These are phyloP conservation scores for Ladona fulva DNA, from an alignment of 1,140 invertebrate genomes.

Conservation along the genomic window DNA sequence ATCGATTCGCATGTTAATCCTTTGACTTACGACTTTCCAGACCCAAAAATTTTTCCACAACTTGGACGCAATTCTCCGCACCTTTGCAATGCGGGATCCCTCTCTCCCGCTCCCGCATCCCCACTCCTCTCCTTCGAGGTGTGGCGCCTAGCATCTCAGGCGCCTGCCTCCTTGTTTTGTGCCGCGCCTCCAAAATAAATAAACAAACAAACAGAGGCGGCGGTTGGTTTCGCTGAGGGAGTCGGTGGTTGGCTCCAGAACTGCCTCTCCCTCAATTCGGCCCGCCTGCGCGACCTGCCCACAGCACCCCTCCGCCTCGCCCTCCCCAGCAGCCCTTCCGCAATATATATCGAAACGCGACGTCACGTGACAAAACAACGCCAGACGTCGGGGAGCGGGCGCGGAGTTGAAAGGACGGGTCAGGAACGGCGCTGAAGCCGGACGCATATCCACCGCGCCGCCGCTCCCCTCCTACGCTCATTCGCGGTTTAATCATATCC, in stretches of 20 bases:
- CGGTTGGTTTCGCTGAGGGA: not conserved
- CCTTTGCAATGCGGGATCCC: not conserved
- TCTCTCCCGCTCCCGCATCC: not conserved
- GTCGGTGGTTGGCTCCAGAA: not conserved
- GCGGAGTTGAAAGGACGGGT: not conserved
- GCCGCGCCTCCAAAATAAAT: not conserved
- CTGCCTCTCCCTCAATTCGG: not conserved
- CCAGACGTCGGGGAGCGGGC: not conserved
- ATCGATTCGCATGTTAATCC: no score
- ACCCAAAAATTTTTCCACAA: no score
- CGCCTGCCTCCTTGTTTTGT: not conserved
- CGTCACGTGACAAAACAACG: not conserved
- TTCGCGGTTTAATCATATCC: no score
- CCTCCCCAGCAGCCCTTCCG: not conserved
- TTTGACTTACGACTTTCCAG: no score
- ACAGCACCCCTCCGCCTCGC: not conserved
- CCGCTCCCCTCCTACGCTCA: not conserved
- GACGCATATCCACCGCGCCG: not conserved
- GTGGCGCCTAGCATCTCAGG: not conserved
- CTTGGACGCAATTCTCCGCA: not conserved
- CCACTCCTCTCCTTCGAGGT: not conserved
- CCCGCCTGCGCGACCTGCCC: not conserved
- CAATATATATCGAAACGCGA: not conserved
- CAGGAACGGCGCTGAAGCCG: not conserved
- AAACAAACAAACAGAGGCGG: not conserved